Percentiles rank a stretch among this genome's conserved stretches.
These are phyloP conservation scores for Callyntrura sp. DNA, from an alignment of 2,888 invertebrate species.

Conservation along the genomic window DNA sequence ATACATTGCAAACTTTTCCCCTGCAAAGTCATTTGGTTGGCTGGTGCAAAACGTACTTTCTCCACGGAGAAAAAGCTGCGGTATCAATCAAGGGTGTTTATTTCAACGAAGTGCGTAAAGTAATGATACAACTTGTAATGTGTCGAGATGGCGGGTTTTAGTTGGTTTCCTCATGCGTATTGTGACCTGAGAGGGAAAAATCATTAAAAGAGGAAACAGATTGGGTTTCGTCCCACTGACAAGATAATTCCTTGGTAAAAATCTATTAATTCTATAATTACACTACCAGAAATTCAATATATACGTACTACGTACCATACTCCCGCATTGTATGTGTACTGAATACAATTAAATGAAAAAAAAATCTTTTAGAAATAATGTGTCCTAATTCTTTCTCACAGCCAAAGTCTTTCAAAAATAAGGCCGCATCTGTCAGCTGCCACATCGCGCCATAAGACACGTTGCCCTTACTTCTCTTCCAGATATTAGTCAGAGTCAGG, in stretches of 20 bases:
- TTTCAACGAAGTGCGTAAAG: no score
- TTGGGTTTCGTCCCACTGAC: not conserved
- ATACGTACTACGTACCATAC: not conserved
- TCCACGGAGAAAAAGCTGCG: no score
- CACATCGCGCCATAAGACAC: not conserved
- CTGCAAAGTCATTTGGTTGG: no score
- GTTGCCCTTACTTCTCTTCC: not conserved
- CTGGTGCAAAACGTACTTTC: no score
- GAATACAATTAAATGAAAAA: not conserved
- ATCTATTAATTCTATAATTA: conserved; percentile 24
- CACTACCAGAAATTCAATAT: not conserved
- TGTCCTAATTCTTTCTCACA: not conserved
- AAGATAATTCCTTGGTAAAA: conserved; percentile 2
- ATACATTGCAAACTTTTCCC: no score
- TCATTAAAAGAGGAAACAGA: not conserved
- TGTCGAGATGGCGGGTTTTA: not conserved
- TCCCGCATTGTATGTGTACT: no score
- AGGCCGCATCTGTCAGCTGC: not conserved
- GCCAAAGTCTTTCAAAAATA: not conserved
- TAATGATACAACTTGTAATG: not conserved
- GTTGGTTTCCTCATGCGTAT: not conserved
- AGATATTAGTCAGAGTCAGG: no score
- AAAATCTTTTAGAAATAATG: not conserved
- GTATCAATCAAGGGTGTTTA: no score
- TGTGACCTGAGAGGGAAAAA: not conserved